Conservation (phyloP, 1,140 invertebrate genomes). For the Leucophenga varia region DNA sequence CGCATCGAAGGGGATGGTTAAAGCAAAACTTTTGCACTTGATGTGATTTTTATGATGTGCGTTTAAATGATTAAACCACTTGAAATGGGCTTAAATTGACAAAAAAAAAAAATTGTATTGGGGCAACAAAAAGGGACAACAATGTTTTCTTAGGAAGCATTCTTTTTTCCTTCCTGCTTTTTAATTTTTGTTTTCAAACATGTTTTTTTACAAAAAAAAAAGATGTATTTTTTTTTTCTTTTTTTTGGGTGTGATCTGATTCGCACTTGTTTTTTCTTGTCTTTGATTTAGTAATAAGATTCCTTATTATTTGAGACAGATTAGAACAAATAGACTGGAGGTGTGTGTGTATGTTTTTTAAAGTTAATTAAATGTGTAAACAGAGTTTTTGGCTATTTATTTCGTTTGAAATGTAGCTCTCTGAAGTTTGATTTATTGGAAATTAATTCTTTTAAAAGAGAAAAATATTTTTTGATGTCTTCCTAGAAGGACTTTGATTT, state of each 20-base stretch:
- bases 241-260: conserved; percentile 23
- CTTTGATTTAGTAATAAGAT: too few relatives aligned
- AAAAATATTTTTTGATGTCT: too few relatives aligned
- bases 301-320: too few relatives aligned
- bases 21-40: conserved; percentile 53
- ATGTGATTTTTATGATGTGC: conserved; percentile 53
- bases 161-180: conserved; percentile 1
- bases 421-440: too few relatives aligned
- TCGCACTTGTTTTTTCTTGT: conserved; percentile 12
- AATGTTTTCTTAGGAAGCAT: conserved; percentile 35
- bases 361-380: conserved; percentile 53
- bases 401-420: too few relatives aligned
- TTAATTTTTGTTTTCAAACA: conserved; percentile 12
- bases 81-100: conserved; percentile 52
- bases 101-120: conserved; percentile 25
- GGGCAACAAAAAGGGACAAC: conserved; percentile 6
- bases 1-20: too few relatives aligned
- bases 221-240: conserved; percentile 13
- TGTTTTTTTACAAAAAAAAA: too few relatives aligned
- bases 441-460: too few relatives aligned
- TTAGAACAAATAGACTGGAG: too few relatives aligned
- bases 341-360: too few relatives aligned
- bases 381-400: too few relatives aligned
- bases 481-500: too few relatives aligned
- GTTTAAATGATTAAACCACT: conserved; percentile 54